phyloP scores from a whole-genome alignment of 2,888 invertebrate genomes.

The Cantharis rufa region DNA sequence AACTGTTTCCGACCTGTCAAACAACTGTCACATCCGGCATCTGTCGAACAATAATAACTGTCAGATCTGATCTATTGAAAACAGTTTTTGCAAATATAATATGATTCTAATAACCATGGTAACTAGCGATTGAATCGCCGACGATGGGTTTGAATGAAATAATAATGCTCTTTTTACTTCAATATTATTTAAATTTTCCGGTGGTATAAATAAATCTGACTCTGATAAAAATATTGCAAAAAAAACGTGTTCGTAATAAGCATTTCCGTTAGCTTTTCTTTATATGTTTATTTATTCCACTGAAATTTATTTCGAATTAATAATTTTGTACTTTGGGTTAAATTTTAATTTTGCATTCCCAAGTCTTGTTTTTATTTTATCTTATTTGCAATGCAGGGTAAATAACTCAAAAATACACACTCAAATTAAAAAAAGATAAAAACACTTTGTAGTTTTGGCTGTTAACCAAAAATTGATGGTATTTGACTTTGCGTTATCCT shows the following conservation, averaged over 20 bases:
- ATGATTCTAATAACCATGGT: background rate
- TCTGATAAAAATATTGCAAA: background rate
- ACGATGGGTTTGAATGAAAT: no score
- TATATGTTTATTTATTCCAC: no score
- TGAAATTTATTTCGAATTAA: background rate
- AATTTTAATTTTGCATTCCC: background rate
- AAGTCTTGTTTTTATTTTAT: background rate
- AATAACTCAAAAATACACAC: conserved; percentile 22
- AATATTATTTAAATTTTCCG: no score
- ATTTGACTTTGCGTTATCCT: conserved; percentile 6
- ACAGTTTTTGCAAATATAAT: background rate
- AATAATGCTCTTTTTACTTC: no score
- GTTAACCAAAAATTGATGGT: conserved; percentile 14
- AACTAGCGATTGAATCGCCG: background rate
- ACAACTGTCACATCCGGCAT: background rate
- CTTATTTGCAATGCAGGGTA: conserved; percentile 8
- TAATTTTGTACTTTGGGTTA: background rate
- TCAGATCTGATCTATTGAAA: background rate
- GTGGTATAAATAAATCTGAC: background rate
- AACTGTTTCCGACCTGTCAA: background rate
- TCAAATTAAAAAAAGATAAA: conserved; percentile 20
- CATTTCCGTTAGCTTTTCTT: no score
- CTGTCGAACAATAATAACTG: no score
- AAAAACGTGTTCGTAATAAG: no score
- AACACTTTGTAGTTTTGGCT: conserved; percentile 27